phyloP scores from a whole-genome alignment of 1,140 invertebrate genomes.

The Pseudomyrmex cubaensis region DNA sequence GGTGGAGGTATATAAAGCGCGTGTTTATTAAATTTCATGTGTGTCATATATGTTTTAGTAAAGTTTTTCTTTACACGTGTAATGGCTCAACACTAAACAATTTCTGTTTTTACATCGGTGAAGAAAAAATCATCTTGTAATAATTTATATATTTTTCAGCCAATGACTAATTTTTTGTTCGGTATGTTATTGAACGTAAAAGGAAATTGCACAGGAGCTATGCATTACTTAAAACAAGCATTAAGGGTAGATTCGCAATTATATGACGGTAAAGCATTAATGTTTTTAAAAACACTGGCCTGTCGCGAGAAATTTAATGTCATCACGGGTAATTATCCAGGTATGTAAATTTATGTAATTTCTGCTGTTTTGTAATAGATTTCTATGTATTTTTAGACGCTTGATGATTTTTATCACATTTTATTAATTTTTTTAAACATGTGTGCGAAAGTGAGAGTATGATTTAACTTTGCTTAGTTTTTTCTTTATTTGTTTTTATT shows the following conservation, averaged over 20 bases:
- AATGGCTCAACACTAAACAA: neutral
- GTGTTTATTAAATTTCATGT: neutral
- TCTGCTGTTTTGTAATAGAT: neutral
- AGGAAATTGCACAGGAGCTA: slow-evolving; percentile 88
- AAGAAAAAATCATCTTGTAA: slow-evolving; percentile 14
- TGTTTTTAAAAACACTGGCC: slow-evolving; percentile 86
- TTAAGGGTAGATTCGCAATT: slow-evolving; percentile 87
- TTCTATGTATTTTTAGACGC: neutral
- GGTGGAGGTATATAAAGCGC: slow-evolving; percentile 86
- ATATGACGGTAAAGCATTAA: slow-evolving; percentile 85
- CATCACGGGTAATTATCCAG: slow-evolving; percentile 29
- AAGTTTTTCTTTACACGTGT: too few species aligned
- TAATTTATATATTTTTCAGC: slow-evolving; percentile 84
- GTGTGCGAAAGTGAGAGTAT: too few species aligned
- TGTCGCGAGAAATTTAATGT: slow-evolving; percentile 84
- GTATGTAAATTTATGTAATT: slow-evolving; percentile 27
- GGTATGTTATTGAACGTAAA: slow-evolving; percentile 88
- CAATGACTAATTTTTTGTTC: slow-evolving; percentile 89
- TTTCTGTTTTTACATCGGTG: neutral
- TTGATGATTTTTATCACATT: neutral
- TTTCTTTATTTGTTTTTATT: neutral
- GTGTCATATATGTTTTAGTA: too few species aligned
- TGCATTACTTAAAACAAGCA: slow-evolving; percentile 89
- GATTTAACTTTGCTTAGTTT: too few species aligned
- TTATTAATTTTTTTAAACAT: too few species aligned